Percentiles rank a stretch among this genome's conserved stretches.
Conservation (phyloP, 2,888 invertebrate species). For the Sarcophaga rosellei region DNA sequence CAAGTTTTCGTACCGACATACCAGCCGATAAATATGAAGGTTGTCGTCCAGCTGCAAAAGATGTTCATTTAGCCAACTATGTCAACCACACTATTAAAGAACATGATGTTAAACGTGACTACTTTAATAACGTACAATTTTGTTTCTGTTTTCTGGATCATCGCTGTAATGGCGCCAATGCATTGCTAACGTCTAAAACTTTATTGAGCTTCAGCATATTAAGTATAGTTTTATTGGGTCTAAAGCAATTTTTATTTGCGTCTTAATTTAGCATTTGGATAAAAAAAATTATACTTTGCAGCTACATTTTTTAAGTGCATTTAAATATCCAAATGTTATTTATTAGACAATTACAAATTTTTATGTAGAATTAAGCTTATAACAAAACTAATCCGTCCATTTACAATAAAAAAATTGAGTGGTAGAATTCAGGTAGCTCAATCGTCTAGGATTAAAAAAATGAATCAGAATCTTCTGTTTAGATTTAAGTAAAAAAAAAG, state of each 20-base stretch:
- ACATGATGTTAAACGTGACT: slow-evolving; percentile 90
- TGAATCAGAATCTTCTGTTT: too few species aligned
- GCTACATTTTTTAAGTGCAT: slow-evolving; percentile 21
- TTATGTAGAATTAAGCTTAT: not conserved
- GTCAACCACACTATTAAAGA: slow-evolving; percentile 93
- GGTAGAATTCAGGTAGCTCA: not conserved
- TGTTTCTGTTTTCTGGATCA: slow-evolving; percentile 96
- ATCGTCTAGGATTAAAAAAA: too few species aligned
- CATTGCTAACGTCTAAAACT: slow-evolving; percentile 2
- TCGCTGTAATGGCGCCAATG: slow-evolving; percentile 86
- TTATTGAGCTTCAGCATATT: slow-evolving; percentile 26
- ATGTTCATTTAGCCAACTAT: slow-evolving; percentile 91
- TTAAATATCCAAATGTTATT: slow-evolving; percentile 16
- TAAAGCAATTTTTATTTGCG: slow-evolving; percentile 46
- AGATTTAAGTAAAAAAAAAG: slow-evolving; percentile 75
- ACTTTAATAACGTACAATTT: slow-evolving; percentile 91
- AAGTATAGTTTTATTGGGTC: slow-evolving; percentile 27
- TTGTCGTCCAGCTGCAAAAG: slow-evolving; percentile 90
- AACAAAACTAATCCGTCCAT: slow-evolving; percentile 54
- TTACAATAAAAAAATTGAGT: slow-evolving; percentile 4
- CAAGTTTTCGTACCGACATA: slow-evolving; percentile 90
- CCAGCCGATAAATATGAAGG: slow-evolving; percentile 96
- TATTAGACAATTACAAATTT: slow-evolving; percentile 22
- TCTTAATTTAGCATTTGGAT: not conserved
- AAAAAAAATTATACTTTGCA: not conserved